Conservation (phyloP, 2,113 vertebrate species). For the Diadophis punctatus region DNA sequence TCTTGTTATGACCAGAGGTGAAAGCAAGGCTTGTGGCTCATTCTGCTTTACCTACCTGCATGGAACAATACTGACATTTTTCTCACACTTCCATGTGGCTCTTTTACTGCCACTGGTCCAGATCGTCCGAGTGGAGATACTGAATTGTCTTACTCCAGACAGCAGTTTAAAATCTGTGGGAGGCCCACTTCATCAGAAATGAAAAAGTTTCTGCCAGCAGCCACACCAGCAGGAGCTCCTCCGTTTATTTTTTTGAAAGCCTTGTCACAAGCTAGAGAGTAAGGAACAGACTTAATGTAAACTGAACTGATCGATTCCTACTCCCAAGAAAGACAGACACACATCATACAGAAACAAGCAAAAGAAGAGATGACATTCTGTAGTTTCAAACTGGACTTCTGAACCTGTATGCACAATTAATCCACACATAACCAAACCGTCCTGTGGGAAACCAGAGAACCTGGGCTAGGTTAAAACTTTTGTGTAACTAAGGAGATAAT, state of each 20-base stretch:
- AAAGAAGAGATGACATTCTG: neutral
- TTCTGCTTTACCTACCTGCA: neutral
- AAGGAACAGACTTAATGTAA: slow-evolving; percentile 14
- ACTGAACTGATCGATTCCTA: slow-evolving; percentile 45
- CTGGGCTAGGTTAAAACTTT: neutral
- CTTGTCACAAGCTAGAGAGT: slow-evolving; percentile 43
- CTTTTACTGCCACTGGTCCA: slow-evolving; percentile 7
- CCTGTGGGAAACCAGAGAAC: neutral
- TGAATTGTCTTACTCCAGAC: slow-evolving; percentile 8
- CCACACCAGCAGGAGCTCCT: slow-evolving; percentile 41
- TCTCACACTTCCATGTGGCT: neutral
- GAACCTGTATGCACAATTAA: neutral
- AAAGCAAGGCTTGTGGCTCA: neutral
- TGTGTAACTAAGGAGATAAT: neutral
- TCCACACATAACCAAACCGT: neutral
- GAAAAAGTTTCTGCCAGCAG: slow-evolving; percentile 54
- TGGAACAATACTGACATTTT: neutral
- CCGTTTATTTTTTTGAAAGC: slow-evolving; percentile 22
- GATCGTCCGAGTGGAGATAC: slow-evolving; percentile 37
- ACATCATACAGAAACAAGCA: slow-evolving; percentile 9
- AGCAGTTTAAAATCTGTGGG: slow-evolving; percentile 1
- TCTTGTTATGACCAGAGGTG: neutral
- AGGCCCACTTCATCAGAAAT: slow-evolving; percentile 26
- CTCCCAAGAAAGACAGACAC: rapidly evolving
- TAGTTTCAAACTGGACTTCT: neutral